A percentile compares a stretch with the other conserved stretches of the same genome.
phyloP scores from a whole-genome alignment of 2,113 vertebrate species.

The Eira barbara region DNA sequence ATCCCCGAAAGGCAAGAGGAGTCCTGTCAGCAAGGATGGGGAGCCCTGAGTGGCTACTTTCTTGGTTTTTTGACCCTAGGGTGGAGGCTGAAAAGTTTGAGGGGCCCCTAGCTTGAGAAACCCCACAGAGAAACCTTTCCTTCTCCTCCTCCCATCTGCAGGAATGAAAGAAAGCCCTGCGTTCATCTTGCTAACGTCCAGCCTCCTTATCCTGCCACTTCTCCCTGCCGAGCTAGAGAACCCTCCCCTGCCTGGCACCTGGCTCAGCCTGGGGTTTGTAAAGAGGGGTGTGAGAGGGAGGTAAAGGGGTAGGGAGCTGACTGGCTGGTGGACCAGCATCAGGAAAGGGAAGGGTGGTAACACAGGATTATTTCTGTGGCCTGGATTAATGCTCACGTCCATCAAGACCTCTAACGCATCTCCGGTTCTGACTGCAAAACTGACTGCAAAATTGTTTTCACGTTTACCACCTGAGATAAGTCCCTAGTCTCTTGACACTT shows the following conservation, averaged over 20 bases:
- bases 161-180: neutral
- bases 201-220: neutral
- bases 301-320: neutral
- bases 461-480: neutral
- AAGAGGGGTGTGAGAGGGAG: neutral
- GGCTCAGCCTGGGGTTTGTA: neutral
- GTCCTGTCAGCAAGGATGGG: neutral
- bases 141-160: neutral
- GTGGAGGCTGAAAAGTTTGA: neutral
- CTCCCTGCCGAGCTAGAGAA: neutral
- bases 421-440: neutral
- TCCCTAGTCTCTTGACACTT: neutral
- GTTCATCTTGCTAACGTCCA: neutral
- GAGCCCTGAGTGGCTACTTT: neutral
- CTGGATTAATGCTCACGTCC: neutral
- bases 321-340: neutral
- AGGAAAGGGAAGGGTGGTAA: neutral
- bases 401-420: neutral
- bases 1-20: neutral
- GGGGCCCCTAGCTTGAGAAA: neutral
- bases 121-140: neutral
- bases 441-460: neutral
- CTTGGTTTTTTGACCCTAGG: neutral
- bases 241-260: neutral
- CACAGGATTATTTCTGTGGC: neutral